Percentiles rank a stretch among this genome's conserved stretches.
Evolutionary conservation across 2,113 vertebrate species (phyloP).

Genomic region (Grammatotria lemairii): DNA sequence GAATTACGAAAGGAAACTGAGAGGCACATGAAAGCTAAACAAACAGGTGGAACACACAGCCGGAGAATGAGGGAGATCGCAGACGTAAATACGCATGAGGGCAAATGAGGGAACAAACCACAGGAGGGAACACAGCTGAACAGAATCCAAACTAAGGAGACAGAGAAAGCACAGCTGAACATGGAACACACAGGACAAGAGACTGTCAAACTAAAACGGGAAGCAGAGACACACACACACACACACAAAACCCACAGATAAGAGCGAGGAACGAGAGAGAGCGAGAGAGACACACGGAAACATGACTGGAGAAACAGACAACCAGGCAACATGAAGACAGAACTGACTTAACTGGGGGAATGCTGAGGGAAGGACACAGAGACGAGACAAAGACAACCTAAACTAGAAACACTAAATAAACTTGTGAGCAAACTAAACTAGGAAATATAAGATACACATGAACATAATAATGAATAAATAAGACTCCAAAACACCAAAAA

Average conservation of each 20-base stretch:
- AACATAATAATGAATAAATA: neutral
- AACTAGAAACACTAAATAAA: neutral
- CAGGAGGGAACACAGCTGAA: neutral
- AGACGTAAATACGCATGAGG: neutral
- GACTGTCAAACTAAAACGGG: neutral
- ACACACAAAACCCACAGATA: neutral
- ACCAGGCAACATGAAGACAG: neutral
- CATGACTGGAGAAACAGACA: neutral
- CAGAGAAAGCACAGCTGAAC: neutral
- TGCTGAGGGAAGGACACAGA: neutral
- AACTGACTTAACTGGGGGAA: neutral
- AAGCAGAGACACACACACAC: neutral
- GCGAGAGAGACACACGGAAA: neutral
- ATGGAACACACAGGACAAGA: neutral
- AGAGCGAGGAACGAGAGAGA: neutral
- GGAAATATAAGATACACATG: neutral
- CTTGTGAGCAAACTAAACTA: neutral
- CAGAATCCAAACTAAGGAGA: neutral
- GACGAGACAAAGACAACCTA: neutral
- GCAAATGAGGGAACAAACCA: neutral
- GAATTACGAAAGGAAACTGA: neutral
- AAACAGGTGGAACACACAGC: neutral
- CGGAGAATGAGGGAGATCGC: neutral
- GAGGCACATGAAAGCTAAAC: neutral
- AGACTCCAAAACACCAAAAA: neutral